Percentiles rank a stretch among this genome's conserved stretches.
These are phyloP conservation scores for Brachypteracias leptosomus DNA, from an alignment of 2,113 vertebrate genomes.

Conservation along the genomic window DNA sequence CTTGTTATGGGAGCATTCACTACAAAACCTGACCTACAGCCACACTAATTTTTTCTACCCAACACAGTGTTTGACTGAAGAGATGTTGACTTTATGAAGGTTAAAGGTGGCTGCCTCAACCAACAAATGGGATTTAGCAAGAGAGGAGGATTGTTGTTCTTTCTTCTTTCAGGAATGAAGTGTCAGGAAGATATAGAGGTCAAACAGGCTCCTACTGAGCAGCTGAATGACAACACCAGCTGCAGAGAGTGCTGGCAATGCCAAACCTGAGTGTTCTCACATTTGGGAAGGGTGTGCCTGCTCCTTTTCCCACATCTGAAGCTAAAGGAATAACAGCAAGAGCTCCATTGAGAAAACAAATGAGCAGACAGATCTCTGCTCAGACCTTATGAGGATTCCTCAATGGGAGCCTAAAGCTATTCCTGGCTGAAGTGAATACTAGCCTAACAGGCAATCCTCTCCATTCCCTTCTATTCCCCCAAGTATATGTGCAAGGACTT, in stretches of 20 bases:
- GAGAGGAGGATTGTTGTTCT: constrained; percentile 49
- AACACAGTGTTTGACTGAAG: neutral
- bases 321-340: neutral
- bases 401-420: accelerated
- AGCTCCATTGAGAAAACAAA: neutral
- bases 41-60: neutral
- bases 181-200: constrained; percentile 83
- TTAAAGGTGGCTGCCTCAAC: constrained; percentile 65
- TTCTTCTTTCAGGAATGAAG: constrained; percentile 56
- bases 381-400: accelerated
- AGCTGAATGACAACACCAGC: constrained; percentile 84
- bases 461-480: neutral
- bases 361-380: neutral
- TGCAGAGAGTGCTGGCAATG: constrained; percentile 21
- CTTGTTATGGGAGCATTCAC: neutral
- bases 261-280: neutral
- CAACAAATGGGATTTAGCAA: constrained; percentile 65
- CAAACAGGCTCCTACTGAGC: constrained; percentile 65
- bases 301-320: neutral
- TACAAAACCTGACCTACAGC: neutral
- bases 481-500: neutral
- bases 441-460: neutral
- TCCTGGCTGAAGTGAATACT: accelerated
- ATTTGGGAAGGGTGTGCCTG: neutral
- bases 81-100: constrained; percentile 57